phyloP scores from a whole-genome alignment of 2,888 invertebrate species.

The Chloromyia formosa region DNA sequence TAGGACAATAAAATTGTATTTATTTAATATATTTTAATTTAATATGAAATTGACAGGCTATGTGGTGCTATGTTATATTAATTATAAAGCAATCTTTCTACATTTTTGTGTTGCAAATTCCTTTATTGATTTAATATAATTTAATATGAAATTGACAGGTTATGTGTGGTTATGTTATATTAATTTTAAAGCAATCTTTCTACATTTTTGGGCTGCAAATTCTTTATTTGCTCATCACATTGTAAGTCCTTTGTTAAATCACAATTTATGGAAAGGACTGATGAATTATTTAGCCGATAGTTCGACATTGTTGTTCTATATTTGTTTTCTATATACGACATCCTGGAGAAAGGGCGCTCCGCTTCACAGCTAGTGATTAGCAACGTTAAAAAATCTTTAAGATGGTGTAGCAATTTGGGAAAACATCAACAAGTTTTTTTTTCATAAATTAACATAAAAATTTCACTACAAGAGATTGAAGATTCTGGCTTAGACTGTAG shows the following conservation, averaged over 20 bases:
- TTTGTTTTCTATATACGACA: neutral
- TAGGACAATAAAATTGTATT: too few relatives aligned
- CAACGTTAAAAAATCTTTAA: neutral
- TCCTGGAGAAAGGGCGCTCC: neutral
- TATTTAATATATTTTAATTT: too few relatives aligned
- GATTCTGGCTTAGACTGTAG: neutral
- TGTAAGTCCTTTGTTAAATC: neutral
- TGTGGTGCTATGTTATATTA: too few relatives aligned
- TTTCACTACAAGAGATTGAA: neutral
- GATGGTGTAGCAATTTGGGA: neutral
- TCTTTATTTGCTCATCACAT: neutral
- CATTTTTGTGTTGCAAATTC: too few relatives aligned
- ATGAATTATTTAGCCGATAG: neutral
- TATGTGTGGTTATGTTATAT: too few relatives aligned
- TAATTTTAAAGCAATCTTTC: neutral
- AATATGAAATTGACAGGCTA: too few relatives aligned
- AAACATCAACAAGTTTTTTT: neutral
- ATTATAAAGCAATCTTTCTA: too few relatives aligned
- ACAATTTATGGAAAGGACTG: neutral
- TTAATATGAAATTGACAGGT: too few relatives aligned
- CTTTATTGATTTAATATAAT: too few relatives aligned
- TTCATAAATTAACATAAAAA: neutral
- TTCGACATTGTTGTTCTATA: neutral
- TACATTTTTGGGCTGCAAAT: neutral
- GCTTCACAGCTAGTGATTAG: neutral